A percentile compares a stretch with the other conserved stretches of the same genome.
phyloP scores from a whole-genome alignment of 2,797 vertebrate species.

The Neopelma chrysocephalum region DNA sequence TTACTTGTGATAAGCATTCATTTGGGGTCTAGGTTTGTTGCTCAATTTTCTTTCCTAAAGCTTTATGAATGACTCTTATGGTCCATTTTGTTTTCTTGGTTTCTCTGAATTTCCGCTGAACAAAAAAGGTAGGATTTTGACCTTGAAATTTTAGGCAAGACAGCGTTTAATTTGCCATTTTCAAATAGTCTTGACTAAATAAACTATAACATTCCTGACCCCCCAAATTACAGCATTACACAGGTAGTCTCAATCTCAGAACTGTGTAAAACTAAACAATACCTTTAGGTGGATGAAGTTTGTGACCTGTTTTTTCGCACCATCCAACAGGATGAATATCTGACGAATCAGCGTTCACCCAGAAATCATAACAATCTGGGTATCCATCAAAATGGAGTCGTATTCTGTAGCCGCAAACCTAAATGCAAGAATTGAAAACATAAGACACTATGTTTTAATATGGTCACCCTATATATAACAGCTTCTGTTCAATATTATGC shows the following conservation, averaged over 20 bases:
- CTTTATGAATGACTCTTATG: background rate
- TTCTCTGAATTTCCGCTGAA: background rate
- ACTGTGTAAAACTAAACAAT: background rate
- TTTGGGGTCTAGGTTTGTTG: background rate
- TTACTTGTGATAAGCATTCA: background rate
- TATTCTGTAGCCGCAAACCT: conserved; percentile 86
- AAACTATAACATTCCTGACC: background rate
- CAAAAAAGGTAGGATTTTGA: background rate
- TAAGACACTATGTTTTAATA: background rate
- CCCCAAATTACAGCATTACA: background rate
- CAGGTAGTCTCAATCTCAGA: background rate
- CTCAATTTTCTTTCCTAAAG: background rate
- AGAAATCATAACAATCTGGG: conserved; percentile 87
- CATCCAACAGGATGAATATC: conserved; percentile 88
- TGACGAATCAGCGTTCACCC: conserved; percentile 85
- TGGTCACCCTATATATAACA: background rate
- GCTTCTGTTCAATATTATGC: background rate
- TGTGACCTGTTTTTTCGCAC: conserved; percentile 89
- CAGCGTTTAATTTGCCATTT: background rate
- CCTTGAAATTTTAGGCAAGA: background rate
- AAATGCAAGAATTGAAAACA: conserved; percentile 11
- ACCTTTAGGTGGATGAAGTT: conserved; percentile 87
- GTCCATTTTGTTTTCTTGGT: background rate
- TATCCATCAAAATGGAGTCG: conserved; percentile 87
- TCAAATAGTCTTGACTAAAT: background rate